Evolutionary conservation across 2,113 vertebrate species (phyloP).

Genomic region (Chroicocephalus ridibundus): DNA sequence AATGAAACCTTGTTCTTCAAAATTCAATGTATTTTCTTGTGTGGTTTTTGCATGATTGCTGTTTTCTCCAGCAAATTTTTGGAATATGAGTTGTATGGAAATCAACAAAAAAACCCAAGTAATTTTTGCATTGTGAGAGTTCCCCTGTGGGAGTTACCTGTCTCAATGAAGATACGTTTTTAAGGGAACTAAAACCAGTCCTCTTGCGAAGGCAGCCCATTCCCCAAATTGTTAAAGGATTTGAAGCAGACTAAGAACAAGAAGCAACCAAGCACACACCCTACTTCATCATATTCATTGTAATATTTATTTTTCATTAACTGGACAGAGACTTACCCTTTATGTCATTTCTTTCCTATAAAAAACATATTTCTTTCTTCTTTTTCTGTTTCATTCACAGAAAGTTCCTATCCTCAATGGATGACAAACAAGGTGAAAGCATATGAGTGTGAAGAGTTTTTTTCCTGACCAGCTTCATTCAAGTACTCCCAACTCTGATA

Average conservation of each 20-base stretch:
- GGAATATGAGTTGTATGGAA: background rate
- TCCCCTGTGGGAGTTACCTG: background rate
- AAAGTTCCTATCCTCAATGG: background rate
- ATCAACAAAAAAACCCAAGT: background rate
- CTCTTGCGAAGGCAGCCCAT: background rate
- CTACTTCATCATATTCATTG: background rate
- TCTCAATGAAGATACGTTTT: background rate
- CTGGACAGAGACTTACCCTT: background rate
- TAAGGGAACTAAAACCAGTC: background rate
- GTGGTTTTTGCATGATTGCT: background rate
- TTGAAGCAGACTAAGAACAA: background rate
- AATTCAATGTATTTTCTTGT: background rate
- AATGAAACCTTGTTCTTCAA: background rate
- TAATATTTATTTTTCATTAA: background rate
- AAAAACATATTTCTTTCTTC: background rate
- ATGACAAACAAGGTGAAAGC: background rate
- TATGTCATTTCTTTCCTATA: background rate
- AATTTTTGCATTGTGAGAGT: background rate
- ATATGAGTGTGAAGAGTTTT: background rate
- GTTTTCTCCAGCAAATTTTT: background rate
- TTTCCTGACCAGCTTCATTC: background rate
- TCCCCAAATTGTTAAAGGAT: background rate
- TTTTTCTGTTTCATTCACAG: background rate
- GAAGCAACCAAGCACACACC: background rate
- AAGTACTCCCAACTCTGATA: background rate